Evolutionary conservation across 2,888 invertebrate genomes (phyloP), one percentile per base, ranked within the genome.

Genomic region (Trichopria drosophilae): DNA sequence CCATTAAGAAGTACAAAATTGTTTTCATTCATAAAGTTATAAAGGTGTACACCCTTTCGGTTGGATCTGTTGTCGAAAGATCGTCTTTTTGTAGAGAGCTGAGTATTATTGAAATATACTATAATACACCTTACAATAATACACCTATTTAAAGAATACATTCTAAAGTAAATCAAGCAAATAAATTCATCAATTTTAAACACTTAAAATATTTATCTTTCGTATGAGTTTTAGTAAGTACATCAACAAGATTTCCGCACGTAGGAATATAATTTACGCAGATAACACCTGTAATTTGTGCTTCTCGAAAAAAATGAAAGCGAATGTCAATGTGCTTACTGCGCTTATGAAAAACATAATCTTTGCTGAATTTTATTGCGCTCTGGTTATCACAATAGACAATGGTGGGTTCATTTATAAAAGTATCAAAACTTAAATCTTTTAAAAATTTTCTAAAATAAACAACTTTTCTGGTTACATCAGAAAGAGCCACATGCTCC

Each of bases 401-500:
- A 9, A 10, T 18, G 12, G 48, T 51, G n/a, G 54, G 41, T 3
- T 12, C 1, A 16, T 24, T 37, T 4, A 34, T 39, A 22, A 31
- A 52, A 4, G 50, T 31, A 0, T 40, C 10, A 23, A 57, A 55
- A 12, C 44, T 41, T 45, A 60, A 53, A 26, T 51, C 37, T 3
- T 22, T 7, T 7, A 24, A 10, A 24, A 24, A 9, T 24, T 10
- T 24, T 24, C 24, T 24, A 9, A 24, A 24, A 10, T 51, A 56
- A 4, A 46, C 10, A 7, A 41, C 31, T 48, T 58, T 56, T 6
- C 37, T 26, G 0, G 47, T 26, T 4, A 51, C 16, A 20, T 58
- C 56, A 0, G 51, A 41, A 1, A 60, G 46, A 1, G 57, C 47
- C 3, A 39, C 46, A 13, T 55, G 57, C 26, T 52, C 43, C 1